Evolutionary conservation across 92 coral and sea anemone species (phyloP).

Genomic region (Epizoanthus ramosus): DNA sequence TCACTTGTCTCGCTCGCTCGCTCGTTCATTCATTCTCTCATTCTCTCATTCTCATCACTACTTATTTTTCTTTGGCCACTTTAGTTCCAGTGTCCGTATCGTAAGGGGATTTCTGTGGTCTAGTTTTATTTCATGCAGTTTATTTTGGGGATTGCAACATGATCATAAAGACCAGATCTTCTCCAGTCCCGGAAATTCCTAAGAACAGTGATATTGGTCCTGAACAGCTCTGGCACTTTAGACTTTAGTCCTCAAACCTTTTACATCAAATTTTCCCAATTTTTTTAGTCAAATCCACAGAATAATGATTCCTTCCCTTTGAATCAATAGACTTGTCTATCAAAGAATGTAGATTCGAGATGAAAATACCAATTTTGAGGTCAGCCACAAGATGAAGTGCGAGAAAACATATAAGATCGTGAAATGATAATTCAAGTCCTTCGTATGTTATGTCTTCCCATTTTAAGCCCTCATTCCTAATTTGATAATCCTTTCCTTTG

Average conservation of each 20-base stretch:
- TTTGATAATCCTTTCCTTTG: background rate
- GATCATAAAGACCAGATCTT: background rate
- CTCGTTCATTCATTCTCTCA: background rate
- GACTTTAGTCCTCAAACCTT: conserved; percentile 1
- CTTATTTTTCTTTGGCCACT: background rate
- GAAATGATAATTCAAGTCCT: conserved; percentile 7
- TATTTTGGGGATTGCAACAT: background rate
- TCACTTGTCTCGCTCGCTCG: background rate
- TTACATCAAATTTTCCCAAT: background rate
- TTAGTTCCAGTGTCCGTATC: background rate
- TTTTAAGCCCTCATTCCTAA: background rate
- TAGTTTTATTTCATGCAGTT: background rate
- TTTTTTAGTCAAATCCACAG: background rate
- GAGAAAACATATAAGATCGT: background rate
- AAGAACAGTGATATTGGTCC: background rate
- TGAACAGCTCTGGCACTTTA: conserved; percentile 11
- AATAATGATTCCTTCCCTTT: background rate
- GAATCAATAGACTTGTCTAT: background rate
- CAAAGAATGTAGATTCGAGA: background rate
- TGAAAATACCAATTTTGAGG: conserved; percentile 1
- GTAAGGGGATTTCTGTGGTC: background rate
- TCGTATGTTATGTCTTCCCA: background rate
- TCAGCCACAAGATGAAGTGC: conserved; percentile 5
- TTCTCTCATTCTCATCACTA: background rate
- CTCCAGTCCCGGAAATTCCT: conserved; percentile 15